Base-by-base conservation (phyloP, 2,888 invertebrate genomes). In the Erebia aethiops region DNA sequence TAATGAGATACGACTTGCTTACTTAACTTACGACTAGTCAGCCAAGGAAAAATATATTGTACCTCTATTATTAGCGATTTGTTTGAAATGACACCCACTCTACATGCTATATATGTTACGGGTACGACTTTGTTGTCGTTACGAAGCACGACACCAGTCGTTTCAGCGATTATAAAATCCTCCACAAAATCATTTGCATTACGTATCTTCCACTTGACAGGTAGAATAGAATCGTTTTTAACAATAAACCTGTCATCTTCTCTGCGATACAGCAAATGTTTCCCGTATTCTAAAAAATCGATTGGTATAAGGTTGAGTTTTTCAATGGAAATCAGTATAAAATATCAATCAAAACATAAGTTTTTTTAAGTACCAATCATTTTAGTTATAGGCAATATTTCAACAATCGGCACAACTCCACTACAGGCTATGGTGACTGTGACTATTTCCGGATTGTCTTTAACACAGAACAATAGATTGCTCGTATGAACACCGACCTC, bases 371-470 rank as follows among this genome's bases (percentile, higher is more conserved):
- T 80, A 92, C 93, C 92, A 58, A 93, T 91, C 1, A 71, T 60
- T 80, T 92, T 92, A 62, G 85, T 86, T 14, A 87, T 74, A 1
- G 93, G 93, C 43, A 93, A 78, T 80, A 92, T 89, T 79, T 91
- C 91, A 57, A 95, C 88, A 18, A 88, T 85, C 54, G 95, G 88
- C 61, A 92, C 86, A 8, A 94, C 90, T 21, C 95, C 95, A 56
- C 84, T 89, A 75, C 94, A 94, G 13, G 86, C 82, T 8, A 95
- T 80, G 75, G 91, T 85, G 11, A 95, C 89, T 7, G 83, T 80
- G 51, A 95, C 88, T 52, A 95, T 90, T 76, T 92, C 90, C 0
- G 95, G 95, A 81, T 95, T 96, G 78, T 95, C 92, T 79, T 94
- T 94, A 2, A 95, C 82, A 76, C 92, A 90, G 73, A 92, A 88